Evolutionary conservation across 2,113 vertebrate species (phyloP).

Genomic region (Phaethornis superciliosus): DNA sequence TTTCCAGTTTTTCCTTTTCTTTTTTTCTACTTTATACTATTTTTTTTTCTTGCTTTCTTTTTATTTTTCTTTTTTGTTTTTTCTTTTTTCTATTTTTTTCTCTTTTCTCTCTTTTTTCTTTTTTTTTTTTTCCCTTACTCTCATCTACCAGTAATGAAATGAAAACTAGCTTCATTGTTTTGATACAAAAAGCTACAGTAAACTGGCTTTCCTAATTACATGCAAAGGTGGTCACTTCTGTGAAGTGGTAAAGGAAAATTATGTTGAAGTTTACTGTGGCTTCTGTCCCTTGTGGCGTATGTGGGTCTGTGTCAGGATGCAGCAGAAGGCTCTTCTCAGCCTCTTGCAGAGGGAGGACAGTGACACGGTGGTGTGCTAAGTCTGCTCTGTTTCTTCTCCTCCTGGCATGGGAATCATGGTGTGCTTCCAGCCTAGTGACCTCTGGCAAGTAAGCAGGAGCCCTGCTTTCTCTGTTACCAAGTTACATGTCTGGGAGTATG

Average conservation of each 20-base stretch:
- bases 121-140: background rate
- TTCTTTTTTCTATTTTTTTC: background rate
- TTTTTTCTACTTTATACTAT: background rate
- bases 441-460: background rate
- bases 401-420: accelerated
- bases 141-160: background rate
- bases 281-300: accelerated
- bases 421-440: background rate
- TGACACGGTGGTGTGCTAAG: background rate
- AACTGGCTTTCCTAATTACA: background rate
- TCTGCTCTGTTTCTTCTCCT: background rate
- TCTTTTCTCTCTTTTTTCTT: background rate
- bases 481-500: accelerated
- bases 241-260: background rate
- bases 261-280: background rate
- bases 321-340: background rate
- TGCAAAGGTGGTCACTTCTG: background rate
- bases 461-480: background rate
- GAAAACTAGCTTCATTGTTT: background rate
- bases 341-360: background rate
- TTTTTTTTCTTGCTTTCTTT: background rate
- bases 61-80: background rate
- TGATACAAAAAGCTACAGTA: background rate
- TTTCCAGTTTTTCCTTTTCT: background rate
- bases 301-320: background rate